phyloP scores from a whole-genome alignment of 2,888 invertebrate genomes.

The Caenorhabditis angaria region DNA sequence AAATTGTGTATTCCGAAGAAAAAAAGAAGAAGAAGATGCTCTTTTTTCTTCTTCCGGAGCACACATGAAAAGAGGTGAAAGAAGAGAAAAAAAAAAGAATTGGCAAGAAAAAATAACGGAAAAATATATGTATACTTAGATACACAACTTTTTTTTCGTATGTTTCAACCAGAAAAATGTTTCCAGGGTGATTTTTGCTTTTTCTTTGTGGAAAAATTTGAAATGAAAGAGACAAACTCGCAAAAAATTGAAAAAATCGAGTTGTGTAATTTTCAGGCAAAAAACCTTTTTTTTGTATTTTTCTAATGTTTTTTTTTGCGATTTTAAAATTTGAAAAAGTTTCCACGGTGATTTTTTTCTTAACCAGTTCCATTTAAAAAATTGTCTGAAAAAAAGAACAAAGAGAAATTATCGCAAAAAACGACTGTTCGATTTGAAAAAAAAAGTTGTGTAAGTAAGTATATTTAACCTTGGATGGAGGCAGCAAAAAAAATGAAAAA shows the following conservation, averaged over 20 bases:
- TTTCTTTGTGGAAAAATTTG: too few species aligned
- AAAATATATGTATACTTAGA: background rate
- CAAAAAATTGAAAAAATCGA: too few species aligned
- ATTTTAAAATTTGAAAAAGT: too few species aligned
- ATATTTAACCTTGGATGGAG: background rate
- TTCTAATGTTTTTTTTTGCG: too few species aligned
- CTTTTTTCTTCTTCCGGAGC: background rate
- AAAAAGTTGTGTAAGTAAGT: background rate
- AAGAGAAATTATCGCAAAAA: background rate
- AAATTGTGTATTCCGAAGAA: slow-evolving; percentile 4
- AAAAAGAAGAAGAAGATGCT: background rate
- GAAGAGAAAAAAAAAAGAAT: background rate
- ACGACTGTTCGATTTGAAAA: background rate
- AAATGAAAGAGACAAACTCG: too few species aligned
- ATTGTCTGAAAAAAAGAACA: background rate
- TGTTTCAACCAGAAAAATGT: too few species aligned
- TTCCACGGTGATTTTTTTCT: background rate
- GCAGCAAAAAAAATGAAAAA: too few species aligned
- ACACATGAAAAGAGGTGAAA: background rate
- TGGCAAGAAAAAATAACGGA: too few species aligned
- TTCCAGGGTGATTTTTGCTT: too few species aligned
- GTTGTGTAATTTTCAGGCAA: too few species aligned
- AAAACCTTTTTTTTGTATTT: too few species aligned
- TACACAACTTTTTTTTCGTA: background rate
- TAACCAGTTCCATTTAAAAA: background rate